Evolutionary conservation across 1,140 invertebrate species (phyloP).

Genomic region (Galendromus occidentalis): DNA sequence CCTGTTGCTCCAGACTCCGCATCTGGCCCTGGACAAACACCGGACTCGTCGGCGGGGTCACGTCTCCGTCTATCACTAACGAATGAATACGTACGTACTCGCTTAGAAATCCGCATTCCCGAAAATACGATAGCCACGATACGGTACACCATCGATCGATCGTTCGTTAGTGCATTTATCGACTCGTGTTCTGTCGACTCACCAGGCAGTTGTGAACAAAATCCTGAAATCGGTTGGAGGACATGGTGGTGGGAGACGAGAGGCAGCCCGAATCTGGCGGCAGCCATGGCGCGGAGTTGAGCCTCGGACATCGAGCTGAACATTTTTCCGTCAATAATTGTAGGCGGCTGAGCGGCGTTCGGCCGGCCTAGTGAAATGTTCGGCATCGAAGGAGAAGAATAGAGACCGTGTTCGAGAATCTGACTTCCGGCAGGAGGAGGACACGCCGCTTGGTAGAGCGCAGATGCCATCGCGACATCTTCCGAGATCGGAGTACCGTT

Average conservation of each 20-base stretch:
- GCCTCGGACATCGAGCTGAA: slow-evolving; percentile 49
- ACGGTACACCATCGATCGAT: no score
- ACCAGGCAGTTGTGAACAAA: slow-evolving; percentile 46
- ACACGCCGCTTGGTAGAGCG: slow-evolving; percentile 35
- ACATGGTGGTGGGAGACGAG: slow-evolving; percentile 48
- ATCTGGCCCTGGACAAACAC: slow-evolving; percentile 40
- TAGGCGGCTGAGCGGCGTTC: slow-evolving; percentile 30
- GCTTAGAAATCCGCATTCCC: neutral
- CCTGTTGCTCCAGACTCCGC: slow-evolving; percentile 35
- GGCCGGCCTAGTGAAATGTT: slow-evolving; percentile 80
- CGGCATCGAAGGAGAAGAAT: slow-evolving; percentile 82
- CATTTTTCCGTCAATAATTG: slow-evolving; percentile 26
- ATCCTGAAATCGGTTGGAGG: slow-evolving; percentile 47
- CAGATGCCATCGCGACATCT: slow-evolving; percentile 28
- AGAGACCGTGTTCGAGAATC: slow-evolving; percentile 43
- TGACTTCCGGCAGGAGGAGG: slow-evolving; percentile 16
- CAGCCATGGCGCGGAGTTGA: slow-evolving; percentile 48
- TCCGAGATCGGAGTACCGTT: slow-evolving; percentile 3
- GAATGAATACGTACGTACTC: slow-evolving; percentile 1
- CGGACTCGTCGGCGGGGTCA: slow-evolving; percentile 30
- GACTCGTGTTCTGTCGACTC: slow-evolving; percentile 12
- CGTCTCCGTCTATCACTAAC: slow-evolving; percentile 35
- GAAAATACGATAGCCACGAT: neutral
- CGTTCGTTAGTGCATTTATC: neutral
- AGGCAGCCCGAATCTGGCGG: slow-evolving; percentile 38